Evolutionary conservation across 2,797 vertebrate species (phyloP), one percentile per base, ranked within the genome.

Genomic region (Cichlasoma orientale): DNA sequence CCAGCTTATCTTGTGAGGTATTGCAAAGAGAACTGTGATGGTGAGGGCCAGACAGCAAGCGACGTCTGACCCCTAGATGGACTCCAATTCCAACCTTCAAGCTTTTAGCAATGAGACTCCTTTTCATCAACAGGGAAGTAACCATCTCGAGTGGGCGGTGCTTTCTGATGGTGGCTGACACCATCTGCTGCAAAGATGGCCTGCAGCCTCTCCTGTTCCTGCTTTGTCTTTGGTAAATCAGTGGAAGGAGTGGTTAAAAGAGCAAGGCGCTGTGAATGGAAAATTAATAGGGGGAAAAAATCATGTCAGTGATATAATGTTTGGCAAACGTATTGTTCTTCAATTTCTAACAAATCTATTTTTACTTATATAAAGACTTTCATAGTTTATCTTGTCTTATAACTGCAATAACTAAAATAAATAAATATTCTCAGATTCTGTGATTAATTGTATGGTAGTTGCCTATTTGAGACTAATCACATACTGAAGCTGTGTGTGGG

Each of bases 61-160:
- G 74, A 88, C 72, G 75, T 70, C 70, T 82, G 85, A 85, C 74
- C 75, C 29, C 58, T 33, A 8, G 12, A 16, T 4, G 74, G 69
- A 69, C 63, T 81, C 68, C n/a, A 58, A 74, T 41, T 78, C 44
- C 44, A 56, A 58, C 38, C 36, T 13, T 58, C 72, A 5, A 18
- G 71, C 75, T 69, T 92, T 86, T 92, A 96, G 87, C 95, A 96
- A 53, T 92, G 81, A 14, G 95, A 95, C 85, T 96, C 95, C 75
- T 94, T 95, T 78, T 95, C 94, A 7, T 87, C 88, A 2, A 95
- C 93, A 1, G 93, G 92, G 58, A 94, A 84, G 86, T 95, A 95
- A 27, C 93, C 93, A 0, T 94, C 94, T 80, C 91, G 94, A 7
- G 71, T 94, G 14, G 90, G 82, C 25, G 86, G 21, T 1, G 82